Base-by-base conservation (phyloP, 2,113 vertebrate genomes). In the Polypterus bichir region DNA sequence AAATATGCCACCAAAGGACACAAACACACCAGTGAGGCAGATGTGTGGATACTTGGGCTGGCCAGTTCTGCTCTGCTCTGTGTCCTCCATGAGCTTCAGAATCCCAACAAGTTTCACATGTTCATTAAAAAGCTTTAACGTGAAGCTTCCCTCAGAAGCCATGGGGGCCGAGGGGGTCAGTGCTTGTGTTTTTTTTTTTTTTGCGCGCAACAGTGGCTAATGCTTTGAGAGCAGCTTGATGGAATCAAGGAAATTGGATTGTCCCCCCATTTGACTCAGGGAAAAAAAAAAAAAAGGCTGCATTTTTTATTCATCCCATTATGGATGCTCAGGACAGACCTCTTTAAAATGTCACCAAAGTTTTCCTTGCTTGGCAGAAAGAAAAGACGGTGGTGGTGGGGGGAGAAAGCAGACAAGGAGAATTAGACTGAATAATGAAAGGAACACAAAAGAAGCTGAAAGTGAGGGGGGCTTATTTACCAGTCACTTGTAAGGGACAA, bases 161-260 rank as follows among this genome's bases (percentile, higher is more conserved):
- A 79, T 57, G 80, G 78, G 79, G 69, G 77, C 77, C 82, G 74
- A 82, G 72, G 69, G 86, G 89, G 90, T 90, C 86, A 86, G 83
- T 47, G 73, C 78, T 82, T 55, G 69, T 74, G 48, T 47, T 51
- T 5, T 71, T 74, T n/a, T n/a, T 80, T 70, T 83, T 89, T 87
- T 86, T 73, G 68, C 65, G 83, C 71, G 85, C 85, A 77, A 78
- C 76, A 74, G 77, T 70, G 83, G 86, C 88, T 92, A 93, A 94
- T 92, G 88, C 85, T 87, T 86, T 87, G 76, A 81, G 83, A 88
- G 83, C 84, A 84, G 81, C 88, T 91, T 96, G 92, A 95, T 94
- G 89, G 90, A 93, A 94, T 94, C 90, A 91, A 81, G 83, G 85
- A 97, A 97, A 98, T 97, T 98, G 93, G 92, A 97, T 97, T 97